Conservation (phyloP, 2,113 vertebrate species). For the Otus sunia region DNA sequence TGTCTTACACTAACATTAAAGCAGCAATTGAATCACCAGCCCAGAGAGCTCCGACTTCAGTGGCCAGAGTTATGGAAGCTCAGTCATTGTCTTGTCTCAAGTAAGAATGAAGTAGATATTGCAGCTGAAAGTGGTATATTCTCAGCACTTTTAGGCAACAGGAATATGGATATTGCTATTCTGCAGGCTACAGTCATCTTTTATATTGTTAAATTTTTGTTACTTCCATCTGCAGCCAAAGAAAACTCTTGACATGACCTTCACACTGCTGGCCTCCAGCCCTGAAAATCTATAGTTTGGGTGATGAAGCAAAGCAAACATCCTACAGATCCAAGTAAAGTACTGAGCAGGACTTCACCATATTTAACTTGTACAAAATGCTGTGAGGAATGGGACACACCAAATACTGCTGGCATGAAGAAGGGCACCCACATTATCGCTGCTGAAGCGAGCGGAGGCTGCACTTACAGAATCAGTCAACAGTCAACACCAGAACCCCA, state of each 20-base stretch:
- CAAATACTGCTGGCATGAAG: neutral
- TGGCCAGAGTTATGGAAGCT: rapidly evolving
- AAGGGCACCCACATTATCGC: neutral
- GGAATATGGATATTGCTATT: neutral
- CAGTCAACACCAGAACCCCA: neutral
- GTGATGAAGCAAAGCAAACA: neutral
- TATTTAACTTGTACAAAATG: neutral
- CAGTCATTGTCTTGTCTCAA: neutral
- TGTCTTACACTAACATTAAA: neutral
- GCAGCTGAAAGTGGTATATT: neutral
- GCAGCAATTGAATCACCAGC: neutral
- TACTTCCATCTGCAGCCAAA: neutral
- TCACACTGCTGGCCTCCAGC: neutral
- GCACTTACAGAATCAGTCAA: neutral
- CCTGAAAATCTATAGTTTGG: neutral
- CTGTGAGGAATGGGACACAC: neutral
- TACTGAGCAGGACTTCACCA: neutral
- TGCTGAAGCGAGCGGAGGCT: neutral
- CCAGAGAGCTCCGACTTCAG: neutral
- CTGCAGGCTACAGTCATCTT: neutral
- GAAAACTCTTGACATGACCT: neutral
- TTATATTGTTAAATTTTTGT: neutral
- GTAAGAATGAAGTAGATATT: neutral
- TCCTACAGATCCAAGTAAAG: neutral
- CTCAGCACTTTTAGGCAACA: neutral